phyloP scores from a whole-genome alignment of 2,888 invertebrate species.

The Hedychridium roseum region DNA sequence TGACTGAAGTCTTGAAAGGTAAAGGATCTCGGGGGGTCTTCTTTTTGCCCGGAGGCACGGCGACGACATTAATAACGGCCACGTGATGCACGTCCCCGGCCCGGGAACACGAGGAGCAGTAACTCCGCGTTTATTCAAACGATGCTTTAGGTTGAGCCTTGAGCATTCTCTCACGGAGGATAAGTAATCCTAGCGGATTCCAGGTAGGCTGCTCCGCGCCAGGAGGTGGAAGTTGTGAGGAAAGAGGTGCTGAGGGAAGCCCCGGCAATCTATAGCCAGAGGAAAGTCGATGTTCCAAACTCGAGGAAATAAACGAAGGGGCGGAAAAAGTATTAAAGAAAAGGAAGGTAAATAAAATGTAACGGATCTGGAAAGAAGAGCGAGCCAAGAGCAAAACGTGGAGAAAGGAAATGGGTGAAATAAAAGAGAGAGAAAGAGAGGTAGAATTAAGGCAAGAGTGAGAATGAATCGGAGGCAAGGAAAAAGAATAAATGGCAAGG shows the following conservation, averaged over 20 bases:
- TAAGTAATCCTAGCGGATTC: conserved; percentile 52
- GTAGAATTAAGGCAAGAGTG: too few relatives aligned
- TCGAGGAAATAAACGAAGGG: conserved; percentile 11
- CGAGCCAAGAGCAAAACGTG: background rate
- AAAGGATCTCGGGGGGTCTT: conserved; percentile 7
- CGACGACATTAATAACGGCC: conserved; percentile 38
- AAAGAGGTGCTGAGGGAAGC: conserved; percentile 21
- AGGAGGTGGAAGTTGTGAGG: conserved; percentile 29
- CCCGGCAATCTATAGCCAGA: too few relatives aligned
- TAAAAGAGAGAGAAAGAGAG: background rate
- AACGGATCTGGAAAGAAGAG: background rate
- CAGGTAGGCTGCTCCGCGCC: conserved; percentile 24
- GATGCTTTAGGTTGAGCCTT: conserved; percentile 54
- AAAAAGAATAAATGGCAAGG: background rate
- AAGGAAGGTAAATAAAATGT: conserved; percentile 3
- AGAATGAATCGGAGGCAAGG: background rate
- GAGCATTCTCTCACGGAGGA: conserved; percentile 44
- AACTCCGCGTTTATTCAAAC: conserved; percentile 60
- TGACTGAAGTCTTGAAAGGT: conserved; percentile 12
- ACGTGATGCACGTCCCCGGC: conserved; percentile 17
- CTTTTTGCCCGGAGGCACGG: conserved; percentile 24
- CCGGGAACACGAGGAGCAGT: conserved; percentile 36
- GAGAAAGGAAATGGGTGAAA: conserved; percentile 2
- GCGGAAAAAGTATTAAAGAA: conserved; percentile 4
- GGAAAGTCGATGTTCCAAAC: too few relatives aligned